Evolutionary conservation across 2,888 invertebrate genomes (phyloP).

Genomic region (Hetaerina titia): DNA sequence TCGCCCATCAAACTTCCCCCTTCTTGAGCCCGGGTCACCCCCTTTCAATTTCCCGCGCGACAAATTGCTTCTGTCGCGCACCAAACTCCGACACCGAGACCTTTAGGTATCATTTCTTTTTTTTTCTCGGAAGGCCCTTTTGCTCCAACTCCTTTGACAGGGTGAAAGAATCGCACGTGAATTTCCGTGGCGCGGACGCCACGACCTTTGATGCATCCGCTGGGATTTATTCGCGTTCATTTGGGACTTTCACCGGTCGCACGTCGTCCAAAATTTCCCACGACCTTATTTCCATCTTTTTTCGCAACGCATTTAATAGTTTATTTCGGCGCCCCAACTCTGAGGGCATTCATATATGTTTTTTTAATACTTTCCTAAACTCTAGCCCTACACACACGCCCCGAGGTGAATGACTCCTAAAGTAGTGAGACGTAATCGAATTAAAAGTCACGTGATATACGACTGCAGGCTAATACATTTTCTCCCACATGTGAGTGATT

Average conservation of each 20-base stretch:
- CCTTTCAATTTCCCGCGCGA: background rate
- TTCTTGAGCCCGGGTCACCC: background rate
- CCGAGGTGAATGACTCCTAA: too few relatives aligned
- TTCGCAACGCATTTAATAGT: background rate
- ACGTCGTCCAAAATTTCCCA: background rate
- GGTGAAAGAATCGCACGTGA: background rate
- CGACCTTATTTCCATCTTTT: background rate
- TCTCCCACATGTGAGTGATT: too few relatives aligned
- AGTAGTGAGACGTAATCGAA: too few relatives aligned
- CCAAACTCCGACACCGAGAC: background rate
- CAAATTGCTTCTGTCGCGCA: conserved; percentile 17
- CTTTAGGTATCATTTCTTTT: background rate
- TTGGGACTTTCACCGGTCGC: background rate
- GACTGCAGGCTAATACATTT: too few relatives aligned
- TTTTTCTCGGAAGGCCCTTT: background rate
- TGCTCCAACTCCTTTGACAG: background rate
- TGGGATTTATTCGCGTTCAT: background rate
- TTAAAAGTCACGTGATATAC: too few relatives aligned
- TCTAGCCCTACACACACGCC: too few relatives aligned
- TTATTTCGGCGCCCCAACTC: too few relatives aligned
- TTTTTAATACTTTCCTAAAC: too few relatives aligned
- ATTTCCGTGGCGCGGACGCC: background rate
- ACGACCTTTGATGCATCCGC: background rate
- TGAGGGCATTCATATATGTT: too few relatives aligned
- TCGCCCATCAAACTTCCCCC: background rate